Base-by-base conservation (phyloP, 2,888 invertebrate species). In the Eubasilissa splendida region DNA sequence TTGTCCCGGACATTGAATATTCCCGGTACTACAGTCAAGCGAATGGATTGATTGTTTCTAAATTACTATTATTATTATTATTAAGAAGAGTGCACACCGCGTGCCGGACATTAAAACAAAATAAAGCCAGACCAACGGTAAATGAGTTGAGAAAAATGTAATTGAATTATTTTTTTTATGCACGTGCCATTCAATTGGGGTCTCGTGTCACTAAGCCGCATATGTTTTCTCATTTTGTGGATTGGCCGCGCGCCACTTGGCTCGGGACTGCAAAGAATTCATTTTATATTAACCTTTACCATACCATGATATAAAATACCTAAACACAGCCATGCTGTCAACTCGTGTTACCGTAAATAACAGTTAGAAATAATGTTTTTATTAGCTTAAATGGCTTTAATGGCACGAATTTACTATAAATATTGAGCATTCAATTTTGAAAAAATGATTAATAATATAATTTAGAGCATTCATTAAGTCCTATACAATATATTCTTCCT, bases 111-210 rank as follows among this genome's bases (percentile, higher is more conserved):
- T 52, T 12, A 68, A 5, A 50, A 50, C 42, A 65, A 68, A 52
- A 68, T 12, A 52, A 68, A 68, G 50, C 68, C 12, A 9, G n/a
- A 4, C 12, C 10, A 68, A 68, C 52, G 68, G n/a, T 68, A 68
- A 68, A 52, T 50, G 68, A 68, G 50, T 50, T 68, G 9, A 12
- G 68, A 68, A 9, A 68, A 50, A 52, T 50, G 14, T 52, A 68
- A 52, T 68, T 50, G 50, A 68, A 68, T 68, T 68, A n/a, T 50
- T 33, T n/a, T 68, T 68, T 59, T 68, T 68, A 63, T 63, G n/a
- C 68, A 68, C 68, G 68, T 68, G 52, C 68, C 68, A n/a, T 50
- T 68, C 14, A 68, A 68, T 50, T 42, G 50, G 50, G 42, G 12
- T n/a, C 68, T 14, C 50, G 66, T 66, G 33, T 66, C 66, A n/a